Conservation (phyloP, 1,140 invertebrate genomes). For the Andrena cerasifolii region DNA sequence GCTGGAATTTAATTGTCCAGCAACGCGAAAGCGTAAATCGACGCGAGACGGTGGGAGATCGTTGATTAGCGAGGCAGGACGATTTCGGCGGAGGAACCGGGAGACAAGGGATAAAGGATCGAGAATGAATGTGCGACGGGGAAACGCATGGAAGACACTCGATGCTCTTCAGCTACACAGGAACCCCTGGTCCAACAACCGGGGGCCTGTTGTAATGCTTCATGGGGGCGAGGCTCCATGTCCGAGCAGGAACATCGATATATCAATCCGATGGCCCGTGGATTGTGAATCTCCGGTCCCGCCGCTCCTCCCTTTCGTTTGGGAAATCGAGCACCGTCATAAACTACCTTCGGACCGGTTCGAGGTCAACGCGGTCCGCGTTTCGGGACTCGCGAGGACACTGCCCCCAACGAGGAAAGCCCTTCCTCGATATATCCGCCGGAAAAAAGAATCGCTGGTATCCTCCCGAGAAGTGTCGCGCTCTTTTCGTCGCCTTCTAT, state of each 20-base stretch:
- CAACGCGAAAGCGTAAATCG: no score
- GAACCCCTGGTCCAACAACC: slow-evolving; percentile 48
- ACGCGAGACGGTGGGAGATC: no score
- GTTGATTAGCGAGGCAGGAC: neutral
- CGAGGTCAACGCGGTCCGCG: slow-evolving; percentile 24
- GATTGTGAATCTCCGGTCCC: slow-evolving; percentile 46
- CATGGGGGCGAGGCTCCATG: slow-evolving; percentile 43
- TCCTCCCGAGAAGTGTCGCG: no score
- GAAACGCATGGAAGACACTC: slow-evolving; percentile 52
- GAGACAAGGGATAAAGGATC: slow-evolving; percentile 1
- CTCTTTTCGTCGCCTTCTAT: neutral
- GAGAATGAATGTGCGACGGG: slow-evolving; percentile 32
- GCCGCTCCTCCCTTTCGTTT: slow-evolving; percentile 44
- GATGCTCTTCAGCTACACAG: slow-evolving; percentile 47
- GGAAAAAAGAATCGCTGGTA: neutral
- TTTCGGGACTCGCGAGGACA: slow-evolving; percentile 19
- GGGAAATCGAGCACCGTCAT: slow-evolving; percentile 56
- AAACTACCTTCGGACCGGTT: slow-evolving; percentile 46
- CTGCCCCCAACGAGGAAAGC: slow-evolving; percentile 8
- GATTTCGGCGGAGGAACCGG: neutral
- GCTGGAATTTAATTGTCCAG: no score
- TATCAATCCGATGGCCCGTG: slow-evolving; percentile 44
- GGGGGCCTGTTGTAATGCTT: slow-evolving; percentile 41
- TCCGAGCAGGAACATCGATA: slow-evolving; percentile 50
- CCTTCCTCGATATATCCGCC: neutral